A percentile compares a stretch with the other conserved stretches of the same genome.
phyloP scores from a whole-genome alignment of 2,113 vertebrate genomes.

The Halcyon malimbica region DNA sequence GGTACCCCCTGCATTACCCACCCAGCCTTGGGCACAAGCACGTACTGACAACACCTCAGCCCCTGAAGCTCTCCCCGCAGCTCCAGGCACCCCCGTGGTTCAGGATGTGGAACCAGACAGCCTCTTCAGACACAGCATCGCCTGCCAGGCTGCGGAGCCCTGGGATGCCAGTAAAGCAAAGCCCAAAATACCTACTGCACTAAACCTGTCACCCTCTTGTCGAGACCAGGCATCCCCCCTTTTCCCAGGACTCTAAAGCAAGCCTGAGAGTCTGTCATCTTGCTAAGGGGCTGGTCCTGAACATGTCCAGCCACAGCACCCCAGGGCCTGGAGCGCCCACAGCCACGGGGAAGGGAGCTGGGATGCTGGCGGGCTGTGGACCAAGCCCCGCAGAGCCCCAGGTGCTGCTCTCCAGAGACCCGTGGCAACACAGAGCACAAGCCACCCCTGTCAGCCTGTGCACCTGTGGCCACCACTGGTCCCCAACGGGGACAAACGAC shows the following conservation, averaged over 20 bases:
- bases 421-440: not conserved
- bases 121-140: not conserved
- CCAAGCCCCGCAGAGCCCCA: not conserved
- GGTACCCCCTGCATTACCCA: rapidly evolving
- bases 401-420: not conserved
- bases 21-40: not conserved
- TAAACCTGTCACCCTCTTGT: not conserved
- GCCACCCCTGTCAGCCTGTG: not conserved
- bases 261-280: rapidly evolving
- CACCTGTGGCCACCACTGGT: not conserved
- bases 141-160: not conserved
- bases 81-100: rapidly evolving
- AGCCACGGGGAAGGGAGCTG: not conserved
- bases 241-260: not conserved
- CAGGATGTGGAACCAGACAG: not conserved
- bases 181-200: not conserved
- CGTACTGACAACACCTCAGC: rapidly evolving
- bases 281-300: not conserved
- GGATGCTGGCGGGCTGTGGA: not conserved
- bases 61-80: not conserved
- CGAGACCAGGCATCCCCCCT: not conserved
- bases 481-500: not conserved
- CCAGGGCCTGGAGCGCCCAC: not conserved
- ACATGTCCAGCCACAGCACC: too few relatives aligned
- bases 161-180: not conserved